These are phyloP conservation scores for Leucophenga varia DNA, from an alignment of 1,140 invertebrate species.

Conservation along the genomic window DNA sequence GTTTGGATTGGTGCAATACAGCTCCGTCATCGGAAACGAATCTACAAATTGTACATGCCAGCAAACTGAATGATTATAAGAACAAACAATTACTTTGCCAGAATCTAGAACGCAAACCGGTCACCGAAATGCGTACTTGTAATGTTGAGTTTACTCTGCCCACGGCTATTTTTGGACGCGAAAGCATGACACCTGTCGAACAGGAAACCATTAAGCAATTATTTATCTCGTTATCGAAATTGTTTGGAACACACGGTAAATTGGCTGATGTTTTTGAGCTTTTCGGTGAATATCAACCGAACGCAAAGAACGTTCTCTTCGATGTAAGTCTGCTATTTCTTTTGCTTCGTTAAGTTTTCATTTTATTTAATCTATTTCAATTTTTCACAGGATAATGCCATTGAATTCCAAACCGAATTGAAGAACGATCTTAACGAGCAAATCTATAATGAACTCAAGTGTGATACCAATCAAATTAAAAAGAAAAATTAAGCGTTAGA, in stretches of 20 bases:
- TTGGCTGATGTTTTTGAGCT: constrained; percentile 46
- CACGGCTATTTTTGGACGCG: constrained; percentile 31
- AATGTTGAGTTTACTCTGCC: constrained; percentile 47
- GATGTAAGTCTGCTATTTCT: constrained; percentile 25
- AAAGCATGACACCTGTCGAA: constrained; percentile 32
- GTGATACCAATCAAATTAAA: constrained; percentile 23
- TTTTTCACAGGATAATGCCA: constrained; percentile 34
- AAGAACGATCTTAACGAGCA: constrained; percentile 33
- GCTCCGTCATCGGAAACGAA: constrained; percentile 21
- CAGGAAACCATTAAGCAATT: constrained; percentile 47
- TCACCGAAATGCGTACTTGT: constrained; percentile 38
- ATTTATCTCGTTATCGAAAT: constrained; percentile 41
- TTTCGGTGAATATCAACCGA: constrained; percentile 39
- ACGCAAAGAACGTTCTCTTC: constrained; percentile 41
- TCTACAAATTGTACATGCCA: constrained; percentile 33
- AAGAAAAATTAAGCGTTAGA: neutral
- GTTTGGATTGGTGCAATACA: constrained; percentile 25
- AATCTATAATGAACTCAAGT: constrained; percentile 36
- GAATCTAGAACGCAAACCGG: constrained; percentile 31
- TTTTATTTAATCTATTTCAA: too few species aligned
- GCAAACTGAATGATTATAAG: constrained; percentile 38
- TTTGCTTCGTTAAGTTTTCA: neutral
- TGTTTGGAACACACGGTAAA: constrained; percentile 42
- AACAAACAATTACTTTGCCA: constrained; percentile 43
- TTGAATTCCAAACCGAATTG: constrained; percentile 31